Evolutionary conservation across 2,888 invertebrate genomes (phyloP), one percentile per base, ranked within the genome.

Genomic region (Leptogaster cylindrica): DNA sequence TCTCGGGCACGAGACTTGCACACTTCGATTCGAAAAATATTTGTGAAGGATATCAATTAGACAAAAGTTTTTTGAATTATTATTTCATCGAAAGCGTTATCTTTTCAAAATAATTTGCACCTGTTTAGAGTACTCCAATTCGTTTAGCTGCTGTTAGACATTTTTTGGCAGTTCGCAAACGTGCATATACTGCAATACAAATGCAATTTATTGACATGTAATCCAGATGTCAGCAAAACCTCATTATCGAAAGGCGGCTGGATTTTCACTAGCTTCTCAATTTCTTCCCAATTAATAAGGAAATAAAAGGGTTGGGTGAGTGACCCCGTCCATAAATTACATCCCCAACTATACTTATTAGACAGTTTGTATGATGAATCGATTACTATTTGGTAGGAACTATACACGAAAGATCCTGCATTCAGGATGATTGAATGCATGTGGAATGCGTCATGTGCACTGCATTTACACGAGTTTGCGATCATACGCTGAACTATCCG

Each of bases 1-100:
- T 16, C 48, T 51, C n/a, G 33, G 58, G 14, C 71, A 67, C 68
- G 52, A 27, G 71, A 67, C 67, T 55, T 61, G 71, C 71, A 71
- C 71, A 68, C 70, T 68, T 44, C 12, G 14, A 12, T n/a, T n/a
- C n/a, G n/a, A n/a, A n/a, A n/a, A n/a, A n/a, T n/a, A n/a, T n/a
- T n/a, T n/a, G n/a, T n/a, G n/a, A n/a, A n/a, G n/a, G n/a, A n/a
- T n/a, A n/a, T n/a, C n/a, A n/a, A n/a, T n/a, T n/a, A n/a, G n/a
- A n/a, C n/a, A n/a, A n/a, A n/a, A n/a, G n/a, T n/a, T n/a, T n/a
- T n/a, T n/a, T n/a, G n/a, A n/a, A n/a, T n/a, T n/a, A n/a, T n/a
- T n/a, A n/a, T n/a, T n/a, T n/a, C n/a, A n/a, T n/a, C n/a, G n/a
- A n/a, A n/a, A n/a, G n/a, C n/a, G n/a, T n/a, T n/a, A n/a, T n/a